These are phyloP conservation scores for Dynastes hyllus DNA, from an alignment of 2,888 invertebrate genomes.

Conservation along the genomic window DNA sequence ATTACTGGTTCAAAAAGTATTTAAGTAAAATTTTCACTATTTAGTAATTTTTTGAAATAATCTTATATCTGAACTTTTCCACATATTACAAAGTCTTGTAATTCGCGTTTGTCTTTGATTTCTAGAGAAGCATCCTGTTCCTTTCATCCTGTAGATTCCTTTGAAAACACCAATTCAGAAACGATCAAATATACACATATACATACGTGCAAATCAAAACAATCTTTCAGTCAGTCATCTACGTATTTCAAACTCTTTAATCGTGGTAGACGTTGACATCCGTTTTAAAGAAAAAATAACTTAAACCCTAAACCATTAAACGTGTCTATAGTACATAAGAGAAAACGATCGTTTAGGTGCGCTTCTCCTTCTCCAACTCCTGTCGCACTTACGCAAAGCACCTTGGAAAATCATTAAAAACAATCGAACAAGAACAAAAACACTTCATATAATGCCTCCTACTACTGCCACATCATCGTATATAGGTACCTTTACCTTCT, in stretches of 20 bases:
- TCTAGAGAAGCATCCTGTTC: no score
- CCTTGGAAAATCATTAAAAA: conserved; percentile 45
- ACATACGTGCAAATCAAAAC: background rate
- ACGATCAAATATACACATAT: background rate
- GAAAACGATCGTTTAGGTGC: conserved; percentile 32
- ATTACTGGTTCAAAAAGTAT: no score
- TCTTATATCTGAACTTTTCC: no score
- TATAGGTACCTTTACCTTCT: background rate
- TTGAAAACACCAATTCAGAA: background rate
- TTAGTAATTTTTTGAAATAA: no score
- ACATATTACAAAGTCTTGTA: no score
- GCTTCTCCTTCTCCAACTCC: conserved; percentile 13
- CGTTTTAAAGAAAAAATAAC: conserved; percentile 44
- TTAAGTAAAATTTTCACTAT: no score
- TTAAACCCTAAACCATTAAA: conserved; percentile 26
- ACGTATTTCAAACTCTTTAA: conserved; percentile 24
- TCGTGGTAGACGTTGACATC: conserved; percentile 34
- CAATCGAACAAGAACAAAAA: conserved; percentile 45
- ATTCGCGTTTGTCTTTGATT: no score
- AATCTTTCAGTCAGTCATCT: background rate
- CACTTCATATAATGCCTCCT: conserved; percentile 37
- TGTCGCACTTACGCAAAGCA: conserved; percentile 6
- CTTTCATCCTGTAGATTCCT: background rate
- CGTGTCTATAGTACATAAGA: background rate
- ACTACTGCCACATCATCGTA: background rate